Base-by-base conservation (phyloP, 2,888 invertebrate genomes). In the Drosophila paranaensis region DNA sequence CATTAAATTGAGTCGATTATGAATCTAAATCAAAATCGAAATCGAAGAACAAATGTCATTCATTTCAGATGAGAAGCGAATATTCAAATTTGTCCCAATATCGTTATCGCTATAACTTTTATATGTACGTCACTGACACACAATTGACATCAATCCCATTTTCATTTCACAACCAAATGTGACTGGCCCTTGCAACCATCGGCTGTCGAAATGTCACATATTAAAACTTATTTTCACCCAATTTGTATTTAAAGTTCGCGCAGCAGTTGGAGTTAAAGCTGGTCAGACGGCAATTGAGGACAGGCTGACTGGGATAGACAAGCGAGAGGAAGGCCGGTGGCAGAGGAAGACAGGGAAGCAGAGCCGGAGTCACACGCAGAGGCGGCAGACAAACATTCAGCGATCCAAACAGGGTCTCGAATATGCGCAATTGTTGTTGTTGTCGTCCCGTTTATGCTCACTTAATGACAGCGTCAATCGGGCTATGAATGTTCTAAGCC, bases 401-500 rank as follows among this genome's bases (percentile, higher is more conserved):
- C 48, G 37, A 68, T 50, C 62, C 43, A 70, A 37, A 58, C 48
- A 30, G 62, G 51, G 60, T 60, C 58, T 55, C n/a, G 53, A 56
- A 60, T 60, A 71, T 46, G 42, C 40, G 56, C 51, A 53, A 65
- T 20, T 20, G 20, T 20, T 60, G 54, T 61, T 82, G 69, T 75
- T 83, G 67, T 72, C 81, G 80, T 80, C 80, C 68, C 77, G 78
- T 74, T 83, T 83, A 71, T 85, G 83, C 82, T 71, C 71, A 73
- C 73, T 87, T 84, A 87, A 87, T 84, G 85, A 81, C 82, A 82
- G 85, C 74, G 84, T 84, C 85, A 84, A 84, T 84, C 82, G 84
- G 77, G 71, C 77, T 74, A 74, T 77, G 79, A 82, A 75, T 79
- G 71, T 74, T 77, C 82, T 84, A 82, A 81, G 82, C 84, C 85